Evolutionary conservation across 2,888 invertebrate species (phyloP).

Genomic region (Chorisops tibialis): DNA sequence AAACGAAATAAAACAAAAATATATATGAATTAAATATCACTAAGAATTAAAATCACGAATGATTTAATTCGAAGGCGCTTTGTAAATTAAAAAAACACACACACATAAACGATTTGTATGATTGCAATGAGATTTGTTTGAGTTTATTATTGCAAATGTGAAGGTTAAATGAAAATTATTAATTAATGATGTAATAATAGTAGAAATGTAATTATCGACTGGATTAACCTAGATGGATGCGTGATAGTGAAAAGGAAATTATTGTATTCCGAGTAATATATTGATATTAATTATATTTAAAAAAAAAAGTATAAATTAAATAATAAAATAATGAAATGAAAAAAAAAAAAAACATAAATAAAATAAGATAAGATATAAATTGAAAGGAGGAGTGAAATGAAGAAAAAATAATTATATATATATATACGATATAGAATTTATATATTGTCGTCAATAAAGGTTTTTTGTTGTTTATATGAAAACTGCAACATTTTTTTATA

Average conservation of each 20-base stretch:
- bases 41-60: no score
- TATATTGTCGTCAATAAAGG: conserved; percentile 28
- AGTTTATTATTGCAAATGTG: no score
- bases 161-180: no score
- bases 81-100: no score
- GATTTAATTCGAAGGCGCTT: no score
- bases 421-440: conserved; percentile 24
- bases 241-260: background rate
- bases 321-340: conserved; percentile 2
- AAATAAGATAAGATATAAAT: conserved; percentile 5
- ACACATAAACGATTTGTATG: no score
- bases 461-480: conserved; percentile 28
- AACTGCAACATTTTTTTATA: no score
- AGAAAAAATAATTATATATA: background rate
- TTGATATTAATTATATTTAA: background rate
- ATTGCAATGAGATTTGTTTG: no score
- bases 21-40: no score
- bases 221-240: background rate
- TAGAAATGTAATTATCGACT: no score
- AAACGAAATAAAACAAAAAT: no score
- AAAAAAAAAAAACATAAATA: conserved; percentile 4
- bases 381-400: background rate
- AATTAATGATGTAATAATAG: no score
- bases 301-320: background rate
- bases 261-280: background rate